Evolutionary conservation across 2,797 vertebrate genomes (phyloP).

Genomic region (Meriones psammophilus): DNA sequence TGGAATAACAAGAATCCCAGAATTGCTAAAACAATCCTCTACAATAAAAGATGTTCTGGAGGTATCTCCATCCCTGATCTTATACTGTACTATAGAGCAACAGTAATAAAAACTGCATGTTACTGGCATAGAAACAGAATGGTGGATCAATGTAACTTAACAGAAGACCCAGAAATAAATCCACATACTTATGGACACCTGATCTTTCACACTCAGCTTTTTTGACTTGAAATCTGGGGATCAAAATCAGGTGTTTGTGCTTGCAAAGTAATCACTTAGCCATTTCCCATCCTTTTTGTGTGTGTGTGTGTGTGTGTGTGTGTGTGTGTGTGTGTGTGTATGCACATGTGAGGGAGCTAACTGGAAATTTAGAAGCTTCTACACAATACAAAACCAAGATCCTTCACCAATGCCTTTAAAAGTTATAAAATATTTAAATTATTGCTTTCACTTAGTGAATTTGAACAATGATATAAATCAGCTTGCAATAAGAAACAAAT

Average conservation of each 20-base stretch:
- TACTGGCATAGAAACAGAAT: too few relatives aligned
- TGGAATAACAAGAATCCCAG: too few relatives aligned
- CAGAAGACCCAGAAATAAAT: too few relatives aligned
- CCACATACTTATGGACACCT: too few relatives aligned
- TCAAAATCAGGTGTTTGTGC: neutral
- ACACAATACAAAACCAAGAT: neutral
- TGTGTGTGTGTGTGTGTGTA: neutral
- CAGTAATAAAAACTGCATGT: too few relatives aligned
- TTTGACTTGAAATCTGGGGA: neutral
- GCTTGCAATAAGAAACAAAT: neutral
- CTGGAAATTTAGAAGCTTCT: neutral
- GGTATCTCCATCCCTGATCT: too few relatives aligned
- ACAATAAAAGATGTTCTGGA: too few relatives aligned
- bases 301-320: neutral
- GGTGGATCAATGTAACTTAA: too few relatives aligned
- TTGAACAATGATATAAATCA: neutral
- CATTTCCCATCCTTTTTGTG: neutral
- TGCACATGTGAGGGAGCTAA: neutral
- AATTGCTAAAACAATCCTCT: too few relatives aligned
- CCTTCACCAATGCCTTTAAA: neutral
- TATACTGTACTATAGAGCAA: too few relatives aligned
- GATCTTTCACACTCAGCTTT: neutral
- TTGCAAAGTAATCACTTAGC: neutral
- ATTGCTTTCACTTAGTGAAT: neutral
- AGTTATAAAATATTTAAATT: constrained; percentile 12